These are phyloP conservation scores for Girardia tigrina DNA, from an alignment of 2,888 invertebrate species.

Conservation along the genomic window DNA sequence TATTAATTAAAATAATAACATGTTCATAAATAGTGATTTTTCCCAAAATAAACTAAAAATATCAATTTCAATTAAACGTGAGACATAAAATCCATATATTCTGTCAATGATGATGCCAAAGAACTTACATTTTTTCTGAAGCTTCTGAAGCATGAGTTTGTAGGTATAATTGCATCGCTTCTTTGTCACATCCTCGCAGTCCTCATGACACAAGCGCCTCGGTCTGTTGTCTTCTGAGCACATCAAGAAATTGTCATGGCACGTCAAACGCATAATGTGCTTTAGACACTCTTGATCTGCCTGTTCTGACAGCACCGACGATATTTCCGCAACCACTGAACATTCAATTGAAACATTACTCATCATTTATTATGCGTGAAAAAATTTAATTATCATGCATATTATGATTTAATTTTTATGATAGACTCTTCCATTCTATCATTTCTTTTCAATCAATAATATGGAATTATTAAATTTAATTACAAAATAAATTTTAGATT, in stretches of 20 bases:
- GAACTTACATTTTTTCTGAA: not conserved
- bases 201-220: not conserved
- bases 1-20: not conserved
- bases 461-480: too few species aligned
- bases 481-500: too few species aligned
- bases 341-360: not conserved
- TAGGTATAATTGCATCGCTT: not conserved
- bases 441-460: too few species aligned
- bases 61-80: too few species aligned
- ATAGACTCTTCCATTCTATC: too few species aligned
- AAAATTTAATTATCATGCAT: slow-evolving; percentile 17
- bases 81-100: not conserved
- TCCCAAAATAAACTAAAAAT: not conserved
- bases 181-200: slow-evolving; percentile 13
- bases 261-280: slow-evolving; percentile 8
- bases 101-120: not conserved
- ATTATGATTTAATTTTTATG: too few species aligned
- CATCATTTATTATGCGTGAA: not conserved
- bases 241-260: slow-evolving; percentile 18
- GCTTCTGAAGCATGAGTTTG: slow-evolving; percentile 19
- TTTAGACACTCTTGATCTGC: slow-evolving; percentile 11
- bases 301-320: not conserved
- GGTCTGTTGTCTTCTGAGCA: not conserved
- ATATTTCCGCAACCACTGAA: slow-evolving; percentile 13
- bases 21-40: not conserved